Percentiles rank a stretch among this genome's conserved stretches.
phyloP scores from a whole-genome alignment of 2,113 vertebrate species.

The Megaceryle torquata region DNA sequence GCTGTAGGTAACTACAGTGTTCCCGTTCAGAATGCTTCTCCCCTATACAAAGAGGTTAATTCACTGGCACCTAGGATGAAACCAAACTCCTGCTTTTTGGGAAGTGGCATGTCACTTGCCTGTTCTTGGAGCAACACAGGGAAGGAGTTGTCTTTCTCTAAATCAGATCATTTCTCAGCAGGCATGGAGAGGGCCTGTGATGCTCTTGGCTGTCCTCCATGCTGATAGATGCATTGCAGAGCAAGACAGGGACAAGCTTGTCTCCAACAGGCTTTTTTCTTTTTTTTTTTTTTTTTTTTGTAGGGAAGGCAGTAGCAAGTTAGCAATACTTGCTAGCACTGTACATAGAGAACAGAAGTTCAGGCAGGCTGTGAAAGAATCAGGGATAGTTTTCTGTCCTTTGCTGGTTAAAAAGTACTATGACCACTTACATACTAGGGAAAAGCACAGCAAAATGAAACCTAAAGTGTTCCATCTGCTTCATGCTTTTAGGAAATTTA shows the following conservation, averaged over 20 bases:
- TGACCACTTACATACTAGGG: not conserved
- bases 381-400: not conserved
- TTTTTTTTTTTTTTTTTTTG: not conserved
- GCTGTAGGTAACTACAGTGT: not conserved
- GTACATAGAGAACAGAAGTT: not conserved
- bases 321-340: not conserved
- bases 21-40: not conserved
- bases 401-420: not conserved
- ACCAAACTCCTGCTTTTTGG: not conserved
- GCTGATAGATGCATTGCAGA: not conserved
- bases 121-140: not conserved
- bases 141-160: not conserved
- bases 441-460: not conserved
- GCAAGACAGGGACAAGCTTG: not conserved
- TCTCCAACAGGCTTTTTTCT: not conserved
- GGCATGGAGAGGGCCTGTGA: not conserved
- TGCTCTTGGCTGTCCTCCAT: not conserved
- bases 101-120: not conserved
- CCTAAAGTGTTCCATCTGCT: not conserved
- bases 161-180: constrained; percentile 24
- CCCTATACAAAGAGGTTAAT: not conserved
- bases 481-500: not conserved
- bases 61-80: not conserved
- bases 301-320: not conserved
- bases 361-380: not conserved